A percentile compares a stretch with the other conserved stretches of the same genome.
phyloP scores from a whole-genome alignment of 2,797 vertebrate species.

The Numenius phaeopus region DNA sequence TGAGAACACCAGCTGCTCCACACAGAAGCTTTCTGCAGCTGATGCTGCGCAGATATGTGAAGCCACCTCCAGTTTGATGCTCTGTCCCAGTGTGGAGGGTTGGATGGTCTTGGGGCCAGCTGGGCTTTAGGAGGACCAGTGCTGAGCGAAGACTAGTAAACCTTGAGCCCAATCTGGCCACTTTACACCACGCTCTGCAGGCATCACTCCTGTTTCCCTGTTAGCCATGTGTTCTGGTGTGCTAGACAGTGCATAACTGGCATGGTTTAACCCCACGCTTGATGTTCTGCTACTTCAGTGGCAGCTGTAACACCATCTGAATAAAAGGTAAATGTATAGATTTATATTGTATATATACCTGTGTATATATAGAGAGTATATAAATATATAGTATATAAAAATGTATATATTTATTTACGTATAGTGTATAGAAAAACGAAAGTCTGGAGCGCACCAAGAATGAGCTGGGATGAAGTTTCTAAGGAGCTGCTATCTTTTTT shows the following conservation, averaged over 20 bases:
- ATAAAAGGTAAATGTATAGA: not conserved
- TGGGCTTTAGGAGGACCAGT: not conserved
- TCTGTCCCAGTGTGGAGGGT: not conserved
- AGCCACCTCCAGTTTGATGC: not conserved
- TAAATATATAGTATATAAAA: too few relatives aligned
- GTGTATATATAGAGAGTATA: too few relatives aligned
- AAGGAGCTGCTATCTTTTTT: not conserved
- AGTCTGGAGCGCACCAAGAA: not conserved
- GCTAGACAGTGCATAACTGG: too few relatives aligned
- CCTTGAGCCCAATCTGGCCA: not conserved
- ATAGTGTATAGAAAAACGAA: accelerated
- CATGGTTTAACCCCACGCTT: not conserved
- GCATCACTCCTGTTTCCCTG: not conserved
- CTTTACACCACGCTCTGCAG: not conserved
- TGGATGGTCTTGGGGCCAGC: not conserved
- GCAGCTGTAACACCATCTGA: not conserved
- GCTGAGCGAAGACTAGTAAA: not conserved
- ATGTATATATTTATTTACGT: too few relatives aligned
- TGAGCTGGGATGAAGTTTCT: not conserved
- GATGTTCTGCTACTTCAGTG: not conserved
- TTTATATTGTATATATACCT: too few relatives aligned
- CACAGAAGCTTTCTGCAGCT: not conserved
- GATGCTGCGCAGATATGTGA: accelerated
- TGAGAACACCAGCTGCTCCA: not conserved
- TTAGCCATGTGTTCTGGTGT: not conserved